Percentiles rank a stretch among this genome's conserved stretches.
These are phyloP conservation scores for Pogonocherus hispidulus DNA, from an alignment of 2,888 invertebrate genomes.

Conservation along the genomic window DNA sequence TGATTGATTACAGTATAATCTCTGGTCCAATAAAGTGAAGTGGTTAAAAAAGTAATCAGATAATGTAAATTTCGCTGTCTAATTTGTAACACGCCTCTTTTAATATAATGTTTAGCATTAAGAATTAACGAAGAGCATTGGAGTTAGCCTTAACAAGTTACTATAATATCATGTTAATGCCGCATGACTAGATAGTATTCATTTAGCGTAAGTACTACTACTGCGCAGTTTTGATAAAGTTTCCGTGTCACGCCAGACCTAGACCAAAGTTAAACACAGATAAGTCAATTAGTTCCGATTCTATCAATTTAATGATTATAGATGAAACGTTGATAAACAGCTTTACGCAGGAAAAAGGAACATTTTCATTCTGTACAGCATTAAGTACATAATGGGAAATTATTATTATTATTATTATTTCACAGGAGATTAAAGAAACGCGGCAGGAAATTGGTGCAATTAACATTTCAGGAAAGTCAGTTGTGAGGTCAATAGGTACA, in stretches of 20 bases:
- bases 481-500: slow-evolving; percentile 22
- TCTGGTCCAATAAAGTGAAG: too few species aligned
- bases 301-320: slow-evolving; percentile 1
- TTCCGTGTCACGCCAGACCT: background rate
- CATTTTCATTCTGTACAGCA: background rate
- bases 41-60: too few species aligned
- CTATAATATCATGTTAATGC: too few species aligned
- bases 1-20: too few species aligned
- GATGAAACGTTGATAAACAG: background rate
- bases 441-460: slow-evolving; percentile 7
- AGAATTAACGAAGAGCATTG: too few species aligned
- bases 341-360: background rate
- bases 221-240: background rate
- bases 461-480: slow-evolving; percentile 20
- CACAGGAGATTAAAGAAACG: background rate
- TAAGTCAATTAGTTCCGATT: slow-evolving; percentile 11
- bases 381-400: background rate
- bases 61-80: too few species aligned
- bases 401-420: slow-evolving; percentile 12
- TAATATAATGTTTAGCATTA: too few species aligned
- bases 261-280: slow-evolving; percentile 16
- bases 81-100: too few species aligned
- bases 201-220: background rate
- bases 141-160: too few species aligned
- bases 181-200: too few species aligned